Evolutionary conservation across 2,888 invertebrate species (phyloP).

Genomic region (Cephus pulcher): DNA sequence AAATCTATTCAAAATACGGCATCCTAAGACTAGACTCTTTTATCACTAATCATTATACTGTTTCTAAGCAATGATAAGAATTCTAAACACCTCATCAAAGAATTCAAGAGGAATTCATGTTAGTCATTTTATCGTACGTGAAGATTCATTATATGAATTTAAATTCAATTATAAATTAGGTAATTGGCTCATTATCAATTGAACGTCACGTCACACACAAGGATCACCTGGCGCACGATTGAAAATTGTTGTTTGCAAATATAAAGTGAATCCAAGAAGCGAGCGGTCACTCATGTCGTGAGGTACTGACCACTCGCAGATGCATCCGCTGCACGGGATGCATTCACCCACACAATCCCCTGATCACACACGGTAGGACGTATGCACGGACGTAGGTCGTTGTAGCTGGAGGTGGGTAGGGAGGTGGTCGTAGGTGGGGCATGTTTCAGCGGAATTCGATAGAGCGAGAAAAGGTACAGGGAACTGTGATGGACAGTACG

Average conservation of each 20-base stretch:
- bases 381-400: constrained; percentile 1
- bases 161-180: neutral
- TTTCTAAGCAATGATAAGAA: neutral
- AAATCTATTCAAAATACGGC: neutral
- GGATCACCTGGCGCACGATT: neutral
- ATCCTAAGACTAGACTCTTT: neutral
- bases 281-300: constrained; percentile 54
- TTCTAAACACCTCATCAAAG: neutral
- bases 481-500: neutral
- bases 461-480: neutral
- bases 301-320: constrained; percentile 62
- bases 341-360: constrained; percentile 59
- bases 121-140: neutral
- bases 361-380: constrained; percentile 29
- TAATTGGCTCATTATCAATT: neutral
- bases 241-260: neutral
- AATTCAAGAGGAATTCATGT: neutral
- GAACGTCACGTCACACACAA: neutral
- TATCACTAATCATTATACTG: neutral
- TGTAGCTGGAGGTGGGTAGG: neutral
- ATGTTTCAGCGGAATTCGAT: neutral
- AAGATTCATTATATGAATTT: neutral
- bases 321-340: constrained; percentile 63
- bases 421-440: constrained; percentile 42
- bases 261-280: constrained; percentile 4